Evolutionary conservation across 2,888 invertebrate species (phyloP).

Genomic region (Cerastoderma edule): DNA sequence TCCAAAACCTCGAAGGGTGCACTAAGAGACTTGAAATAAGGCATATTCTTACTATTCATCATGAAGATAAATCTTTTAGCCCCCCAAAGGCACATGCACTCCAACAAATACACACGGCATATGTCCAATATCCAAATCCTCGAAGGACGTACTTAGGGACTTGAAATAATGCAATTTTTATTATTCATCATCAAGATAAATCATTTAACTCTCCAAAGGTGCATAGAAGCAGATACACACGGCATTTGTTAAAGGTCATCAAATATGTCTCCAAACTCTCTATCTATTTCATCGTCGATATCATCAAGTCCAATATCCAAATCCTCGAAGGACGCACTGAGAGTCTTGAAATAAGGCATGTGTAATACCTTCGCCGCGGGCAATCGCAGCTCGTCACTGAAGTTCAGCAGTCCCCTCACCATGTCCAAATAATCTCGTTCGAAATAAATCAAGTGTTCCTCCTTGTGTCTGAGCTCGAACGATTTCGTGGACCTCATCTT

Average conservation of each 20-base stretch:
- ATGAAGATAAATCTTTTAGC: no score
- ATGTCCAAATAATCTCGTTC: slow-evolving; percentile 54
- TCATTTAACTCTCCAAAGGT: no score
- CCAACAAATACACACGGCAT: no score
- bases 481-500: slow-evolving; percentile 50
- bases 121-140: slow-evolving; percentile 15
- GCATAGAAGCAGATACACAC: no score
- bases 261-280: slow-evolving; percentile 46
- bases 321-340: neutral
- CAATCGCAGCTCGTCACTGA: slow-evolving; percentile 45
- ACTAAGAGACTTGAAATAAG: slow-evolving; percentile 5
- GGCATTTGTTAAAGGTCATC: no score
- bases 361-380: slow-evolving; percentile 42
- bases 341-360: slow-evolving; percentile 42
- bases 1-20: slow-evolving; percentile 1
- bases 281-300: slow-evolving; percentile 56
- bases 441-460: slow-evolving; percentile 51
- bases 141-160: slow-evolving; percentile 1
- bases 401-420: slow-evolving; percentile 46
- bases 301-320: slow-evolving; percentile 32
- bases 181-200: no score
- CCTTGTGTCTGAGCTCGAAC: slow-evolving; percentile 51
- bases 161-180: no score
- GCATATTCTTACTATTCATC: no score
- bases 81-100: no score